A percentile compares a stretch with the other conserved stretches of the same genome.
Evolutionary conservation across 30 jellyfish, hydroid and myxozoan genomes (phyloP).

Genomic region (Cassiopea xamachana): DNA sequence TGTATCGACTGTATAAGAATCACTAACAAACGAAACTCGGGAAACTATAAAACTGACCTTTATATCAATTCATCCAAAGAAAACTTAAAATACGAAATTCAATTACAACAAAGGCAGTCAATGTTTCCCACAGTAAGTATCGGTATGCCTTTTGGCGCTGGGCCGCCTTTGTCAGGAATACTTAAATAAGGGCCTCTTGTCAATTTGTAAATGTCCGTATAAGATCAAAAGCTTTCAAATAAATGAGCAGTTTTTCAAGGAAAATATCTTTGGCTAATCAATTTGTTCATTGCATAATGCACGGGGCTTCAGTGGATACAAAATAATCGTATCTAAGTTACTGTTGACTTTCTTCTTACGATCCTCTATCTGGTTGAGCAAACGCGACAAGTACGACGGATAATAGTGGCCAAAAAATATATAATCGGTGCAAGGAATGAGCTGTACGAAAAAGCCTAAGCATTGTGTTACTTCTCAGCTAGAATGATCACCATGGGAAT

Average conservation of each 20-base stretch:
- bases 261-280: neutral
- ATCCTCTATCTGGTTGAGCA: neutral
- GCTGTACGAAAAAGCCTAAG: neutral
- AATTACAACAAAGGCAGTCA: neutral
- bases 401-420: neutral
- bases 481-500: too few relatives aligned
- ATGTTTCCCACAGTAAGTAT: conserved; percentile 11
- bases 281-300: conserved; percentile 2
- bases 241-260: neutral
- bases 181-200: neutral
- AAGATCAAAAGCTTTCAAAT: neutral
- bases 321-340: neutral
- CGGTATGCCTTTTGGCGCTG: neutral
- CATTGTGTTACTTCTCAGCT: too few relatives aligned
- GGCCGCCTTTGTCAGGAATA: neutral
- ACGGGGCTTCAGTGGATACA: neutral
- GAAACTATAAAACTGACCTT: neutral
- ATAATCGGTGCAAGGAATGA: neutral
- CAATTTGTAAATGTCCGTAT: neutral
- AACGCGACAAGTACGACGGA: neutral
- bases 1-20: neutral
- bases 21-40: neutral
- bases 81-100: neutral
- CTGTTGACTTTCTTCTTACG: neutral
- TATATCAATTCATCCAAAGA: neutral